A percentile compares a stretch with the other conserved stretches of the same genome.
Evolutionary conservation across 2,888 invertebrate genomes (phyloP).

Genomic region (Dromius quadrimaculatus): DNA sequence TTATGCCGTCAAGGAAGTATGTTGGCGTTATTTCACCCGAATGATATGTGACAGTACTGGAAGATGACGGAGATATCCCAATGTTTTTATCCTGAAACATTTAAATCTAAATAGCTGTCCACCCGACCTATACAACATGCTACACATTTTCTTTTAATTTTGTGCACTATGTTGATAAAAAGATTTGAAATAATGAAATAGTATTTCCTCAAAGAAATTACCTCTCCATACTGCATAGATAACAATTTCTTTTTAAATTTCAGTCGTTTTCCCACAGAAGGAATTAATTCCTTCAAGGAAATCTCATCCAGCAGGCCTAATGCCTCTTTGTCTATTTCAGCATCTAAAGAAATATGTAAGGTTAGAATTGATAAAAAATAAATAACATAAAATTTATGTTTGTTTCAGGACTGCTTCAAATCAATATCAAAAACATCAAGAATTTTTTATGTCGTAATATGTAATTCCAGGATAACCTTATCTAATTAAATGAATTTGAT

Average conservation of each 20-base stretch:
- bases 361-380: too few species aligned
- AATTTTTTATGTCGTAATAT: neutral
- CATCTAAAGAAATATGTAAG: neutral
- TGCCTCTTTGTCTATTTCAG: slow-evolving; percentile 2
- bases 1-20: neutral
- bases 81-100: neutral
- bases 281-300: neutral
- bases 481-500: neutral
- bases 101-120: slow-evolving; percentile 2
- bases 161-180: too few species aligned
- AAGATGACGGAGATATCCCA: neutral
- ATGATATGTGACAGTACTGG: neutral
- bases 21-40: slow-evolving; percentile 1
- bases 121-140: too few species aligned
- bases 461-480: neutral
- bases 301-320: neutral
- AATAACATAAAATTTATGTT: too few species aligned
- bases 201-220: neutral
- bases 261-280: neutral
- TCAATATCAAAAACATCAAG: too few species aligned
- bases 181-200: slow-evolving; percentile 8
- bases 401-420: too few species aligned
- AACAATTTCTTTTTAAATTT: slow-evolving; percentile 5
- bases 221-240: neutral
- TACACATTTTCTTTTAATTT: too few species aligned